Conservation (phyloP, 2,113 vertebrate genomes). For the Cisticola juncidis region DNA sequence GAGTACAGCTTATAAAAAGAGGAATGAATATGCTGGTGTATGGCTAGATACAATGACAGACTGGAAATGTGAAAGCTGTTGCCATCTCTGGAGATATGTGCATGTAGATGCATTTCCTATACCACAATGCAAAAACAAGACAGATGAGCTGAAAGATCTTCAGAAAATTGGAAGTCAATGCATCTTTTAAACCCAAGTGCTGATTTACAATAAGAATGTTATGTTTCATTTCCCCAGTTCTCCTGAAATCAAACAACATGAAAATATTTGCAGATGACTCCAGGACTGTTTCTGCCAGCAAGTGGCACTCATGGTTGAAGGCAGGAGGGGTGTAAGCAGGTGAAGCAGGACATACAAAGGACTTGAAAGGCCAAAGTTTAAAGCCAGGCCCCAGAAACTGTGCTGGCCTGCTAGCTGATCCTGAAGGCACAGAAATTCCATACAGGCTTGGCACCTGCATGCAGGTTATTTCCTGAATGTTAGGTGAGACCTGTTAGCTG, state of each 20-base stretch:
- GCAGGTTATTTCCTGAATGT: background rate
- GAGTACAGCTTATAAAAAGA: background rate
- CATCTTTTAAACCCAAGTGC: background rate
- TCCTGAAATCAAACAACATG: background rate
- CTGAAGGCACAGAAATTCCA: background rate
- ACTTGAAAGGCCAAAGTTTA: background rate
- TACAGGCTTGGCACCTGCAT: background rate
- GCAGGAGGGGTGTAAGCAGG: background rate
- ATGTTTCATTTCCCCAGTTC: background rate
- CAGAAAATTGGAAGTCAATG: background rate
- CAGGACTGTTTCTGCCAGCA: background rate
- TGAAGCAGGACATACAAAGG: fast-evolving
- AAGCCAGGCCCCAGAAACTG: background rate
- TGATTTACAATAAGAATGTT: background rate
- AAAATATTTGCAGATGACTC: background rate
- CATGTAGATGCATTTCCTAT: background rate
- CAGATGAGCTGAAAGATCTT: background rate
- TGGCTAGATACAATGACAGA: background rate
- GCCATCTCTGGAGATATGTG: background rate
- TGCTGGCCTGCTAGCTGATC: background rate
- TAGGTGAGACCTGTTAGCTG: background rate
- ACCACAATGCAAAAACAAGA: background rate
- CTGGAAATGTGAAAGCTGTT: background rate
- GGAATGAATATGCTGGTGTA: background rate
- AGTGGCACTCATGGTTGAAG: background rate